A percentile compares a stretch with the other conserved stretches of the same genome.
phyloP scores from a whole-genome alignment of 2,797 vertebrate species.

The Columba guinea region DNA sequence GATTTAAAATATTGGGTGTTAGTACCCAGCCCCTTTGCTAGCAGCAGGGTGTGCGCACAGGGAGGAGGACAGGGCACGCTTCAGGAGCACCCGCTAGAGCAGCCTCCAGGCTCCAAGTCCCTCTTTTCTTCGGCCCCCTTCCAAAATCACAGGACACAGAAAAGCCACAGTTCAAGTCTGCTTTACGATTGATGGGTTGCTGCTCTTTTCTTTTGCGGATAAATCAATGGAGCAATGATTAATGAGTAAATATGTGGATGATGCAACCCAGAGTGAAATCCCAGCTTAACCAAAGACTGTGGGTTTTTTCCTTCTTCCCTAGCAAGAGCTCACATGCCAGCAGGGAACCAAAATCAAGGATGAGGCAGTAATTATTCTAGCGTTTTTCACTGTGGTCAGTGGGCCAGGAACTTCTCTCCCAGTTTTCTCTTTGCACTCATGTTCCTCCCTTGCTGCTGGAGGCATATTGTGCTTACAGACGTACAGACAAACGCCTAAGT shows the following conservation, averaged over 20 bases:
- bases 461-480: accelerated
- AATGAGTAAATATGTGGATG: background rate
- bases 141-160: background rate
- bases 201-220: background rate
- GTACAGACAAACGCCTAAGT: background rate
- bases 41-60: accelerated
- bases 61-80: background rate
- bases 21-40: background rate
- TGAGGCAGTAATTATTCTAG: background rate
- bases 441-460: background rate
- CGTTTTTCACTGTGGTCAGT: background rate
- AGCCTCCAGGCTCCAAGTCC: background rate
- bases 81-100: background rate
- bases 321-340: background rate
- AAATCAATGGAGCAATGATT: background rate
- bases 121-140: background rate
- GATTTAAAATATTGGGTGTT: background rate
- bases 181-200: background rate
- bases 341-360: background rate
- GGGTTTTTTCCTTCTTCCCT: background rate
- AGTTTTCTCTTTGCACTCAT: background rate
- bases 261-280: background rate
- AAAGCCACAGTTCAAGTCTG: background rate
- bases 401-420: background rate
- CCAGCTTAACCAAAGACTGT: background rate